Evolutionary conservation across 2,797 vertebrate species (phyloP).

Genomic region (Neostethus bicornis): DNA sequence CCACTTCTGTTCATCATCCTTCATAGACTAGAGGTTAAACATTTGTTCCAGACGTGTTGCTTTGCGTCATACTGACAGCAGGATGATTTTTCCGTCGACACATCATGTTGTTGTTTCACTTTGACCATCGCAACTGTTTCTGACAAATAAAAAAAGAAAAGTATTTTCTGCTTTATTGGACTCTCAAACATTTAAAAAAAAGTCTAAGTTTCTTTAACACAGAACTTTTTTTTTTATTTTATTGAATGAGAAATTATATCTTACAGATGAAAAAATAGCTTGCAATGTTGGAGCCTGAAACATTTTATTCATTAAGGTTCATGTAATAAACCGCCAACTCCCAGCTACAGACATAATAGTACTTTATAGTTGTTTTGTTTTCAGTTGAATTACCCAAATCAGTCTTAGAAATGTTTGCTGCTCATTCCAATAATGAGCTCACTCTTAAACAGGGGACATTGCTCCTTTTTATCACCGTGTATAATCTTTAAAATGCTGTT

Average conservation of each 20-base stretch:
- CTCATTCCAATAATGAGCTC: slow-evolving; percentile 58
- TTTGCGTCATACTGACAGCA: neutral
- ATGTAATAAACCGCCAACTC: slow-evolving; percentile 7
- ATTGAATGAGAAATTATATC: neutral
- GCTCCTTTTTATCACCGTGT: slow-evolving; percentile 1
- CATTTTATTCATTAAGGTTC: slow-evolving; percentile 10
- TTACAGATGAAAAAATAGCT: neutral
- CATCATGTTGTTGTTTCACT: neutral
- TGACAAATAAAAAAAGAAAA: neutral
- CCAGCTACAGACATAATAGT: slow-evolving; percentile 5
- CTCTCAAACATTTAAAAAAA: slow-evolving; percentile 6
- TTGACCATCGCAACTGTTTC: neutral
- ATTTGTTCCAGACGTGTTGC: neutral
- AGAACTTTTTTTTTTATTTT: slow-evolving; percentile 10
- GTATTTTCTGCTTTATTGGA: neutral
- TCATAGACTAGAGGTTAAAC: neutral
- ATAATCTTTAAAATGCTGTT: slow-evolving; percentile 51
- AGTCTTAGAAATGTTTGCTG: slow-evolving; percentile 53
- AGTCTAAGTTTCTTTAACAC: slow-evolving; percentile 18
- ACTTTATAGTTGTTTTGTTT: slow-evolving; percentile 34
- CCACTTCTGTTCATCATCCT: neutral
- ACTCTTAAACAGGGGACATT: slow-evolving; percentile 42
- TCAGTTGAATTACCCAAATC: slow-evolving; percentile 42
- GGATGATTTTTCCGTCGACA: slow-evolving; percentile 1
- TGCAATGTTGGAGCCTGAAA: slow-evolving; percentile 18